A percentile compares a stretch with the other conserved stretches of the same genome.
phyloP scores from a whole-genome alignment of 2,113 vertebrate genomes.

The Thalassoma bifasciatum region DNA sequence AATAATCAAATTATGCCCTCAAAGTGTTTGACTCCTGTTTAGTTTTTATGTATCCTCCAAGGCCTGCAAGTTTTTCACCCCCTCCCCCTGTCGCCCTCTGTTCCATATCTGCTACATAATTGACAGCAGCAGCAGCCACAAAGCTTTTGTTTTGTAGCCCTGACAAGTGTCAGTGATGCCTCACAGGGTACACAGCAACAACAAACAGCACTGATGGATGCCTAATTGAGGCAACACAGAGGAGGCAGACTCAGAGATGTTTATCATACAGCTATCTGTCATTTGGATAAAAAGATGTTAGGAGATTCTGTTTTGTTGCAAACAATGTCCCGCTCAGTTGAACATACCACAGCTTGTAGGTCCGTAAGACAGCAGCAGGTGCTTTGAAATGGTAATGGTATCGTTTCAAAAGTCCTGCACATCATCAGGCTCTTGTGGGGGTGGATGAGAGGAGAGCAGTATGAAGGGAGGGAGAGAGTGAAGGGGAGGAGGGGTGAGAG shows the following conservation, averaged over 20 bases:
- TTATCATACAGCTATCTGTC: background rate
- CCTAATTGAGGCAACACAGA: constrained; percentile 45
- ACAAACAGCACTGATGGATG: constrained; percentile 2
- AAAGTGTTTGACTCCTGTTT: constrained; percentile 33
- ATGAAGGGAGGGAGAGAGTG: background rate
- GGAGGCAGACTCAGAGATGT: background rate
- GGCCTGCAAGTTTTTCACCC: constrained; percentile 18
- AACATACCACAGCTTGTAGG: constrained; percentile 52
- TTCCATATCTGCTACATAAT: constrained; percentile 45
- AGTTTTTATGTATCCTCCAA: constrained; percentile 24
- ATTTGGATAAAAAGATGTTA: constrained; percentile 22
- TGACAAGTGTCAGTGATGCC: constrained; percentile 40
- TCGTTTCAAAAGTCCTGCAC: constrained; percentile 72
- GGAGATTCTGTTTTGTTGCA: constrained; percentile 38
- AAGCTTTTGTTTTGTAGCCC: constrained; percentile 42
- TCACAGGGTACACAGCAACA: constrained; percentile 29
- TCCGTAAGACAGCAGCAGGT: constrained; percentile 47
- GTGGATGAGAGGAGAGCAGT: constrained; percentile 37
- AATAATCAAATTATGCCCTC: constrained; percentile 35
- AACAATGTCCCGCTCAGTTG: constrained; percentile 24
- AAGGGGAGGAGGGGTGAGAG: background rate
- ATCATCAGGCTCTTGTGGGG: constrained; percentile 69
- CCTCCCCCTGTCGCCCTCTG: constrained; percentile 15
- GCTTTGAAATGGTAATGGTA: constrained; percentile 78
- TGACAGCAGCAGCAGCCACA: constrained; percentile 40